phyloP scores from a whole-genome alignment of 2,113 vertebrate species.

The Platanista minor region DNA sequence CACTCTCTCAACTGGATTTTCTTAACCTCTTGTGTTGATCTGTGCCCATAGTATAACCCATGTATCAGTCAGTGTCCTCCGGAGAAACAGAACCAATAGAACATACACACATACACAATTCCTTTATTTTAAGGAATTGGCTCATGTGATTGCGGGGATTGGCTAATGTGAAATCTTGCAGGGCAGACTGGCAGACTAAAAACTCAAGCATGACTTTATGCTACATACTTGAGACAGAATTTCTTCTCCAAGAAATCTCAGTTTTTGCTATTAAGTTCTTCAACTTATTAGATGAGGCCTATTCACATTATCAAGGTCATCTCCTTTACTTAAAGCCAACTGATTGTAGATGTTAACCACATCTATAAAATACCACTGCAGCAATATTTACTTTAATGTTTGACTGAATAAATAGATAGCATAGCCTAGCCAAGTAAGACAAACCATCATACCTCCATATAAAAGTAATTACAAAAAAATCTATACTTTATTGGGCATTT shows the following conservation, averaged over 20 bases:
- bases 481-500: not conserved
- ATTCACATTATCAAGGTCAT: not conserved
- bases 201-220: not conserved
- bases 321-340: not conserved
- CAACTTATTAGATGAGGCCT: not conserved
- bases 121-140: not conserved
- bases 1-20: not conserved
- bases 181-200: not conserved
- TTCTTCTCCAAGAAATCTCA: conserved; percentile 1
- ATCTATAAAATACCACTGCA: not conserved
- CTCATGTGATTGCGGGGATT: not conserved
- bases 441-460: not conserved
- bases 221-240: not conserved
- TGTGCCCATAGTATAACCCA: not conserved
- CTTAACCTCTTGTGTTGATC: not conserved
- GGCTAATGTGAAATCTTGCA: not conserved
- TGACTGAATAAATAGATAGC: not conserved
- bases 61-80: not conserved
- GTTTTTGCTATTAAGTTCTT: not conserved
- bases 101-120: not conserved
- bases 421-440: not conserved
- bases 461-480: not conserved
- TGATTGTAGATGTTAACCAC: not conserved
- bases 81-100: not conserved
- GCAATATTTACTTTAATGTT: not conserved